A percentile compares a stretch with the other conserved stretches of the same genome.
Conservation (phyloP, 2,797 vertebrate species). For the Halcyon chelicuti region DNA sequence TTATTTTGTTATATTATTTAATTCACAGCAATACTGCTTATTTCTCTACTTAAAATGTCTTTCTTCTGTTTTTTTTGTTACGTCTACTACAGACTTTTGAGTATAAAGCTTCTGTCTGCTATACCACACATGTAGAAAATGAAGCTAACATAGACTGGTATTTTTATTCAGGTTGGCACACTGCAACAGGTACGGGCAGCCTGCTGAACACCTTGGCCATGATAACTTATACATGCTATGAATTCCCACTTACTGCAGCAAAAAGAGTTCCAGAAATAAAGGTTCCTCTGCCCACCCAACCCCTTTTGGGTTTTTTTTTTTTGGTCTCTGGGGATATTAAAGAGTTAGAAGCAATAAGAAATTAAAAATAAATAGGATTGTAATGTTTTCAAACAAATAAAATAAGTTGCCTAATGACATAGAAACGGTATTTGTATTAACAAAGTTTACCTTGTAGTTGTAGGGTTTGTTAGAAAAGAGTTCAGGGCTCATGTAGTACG, state of each 20-base stretch:
- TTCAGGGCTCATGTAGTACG: conserved; percentile 99
- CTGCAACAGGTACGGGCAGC: neutral
- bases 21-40: neutral
- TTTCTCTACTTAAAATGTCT: neutral
- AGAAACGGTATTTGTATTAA: neutral
- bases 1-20: neutral
- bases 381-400: neutral
- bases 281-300: neutral
- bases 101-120: neutral
- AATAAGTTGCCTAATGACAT: neutral
- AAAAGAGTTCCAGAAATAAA: neutral
- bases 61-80: neutral
- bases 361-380: neutral
- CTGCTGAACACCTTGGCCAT: neutral
- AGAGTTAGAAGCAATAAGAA: neutral
- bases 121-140: neutral
- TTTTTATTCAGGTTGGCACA: neutral
- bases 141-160: neutral
- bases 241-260: neutral
- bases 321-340: neutral
- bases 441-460: conserved; percentile 91
- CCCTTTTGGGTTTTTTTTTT: neutral
- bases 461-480: conserved; percentile 96
- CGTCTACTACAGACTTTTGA: neutral
- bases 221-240: neutral